Evolutionary conservation across 2,797 vertebrate genomes (phyloP), one percentile per base, ranked within the genome.

Genomic region (Limosa lapponica): DNA sequence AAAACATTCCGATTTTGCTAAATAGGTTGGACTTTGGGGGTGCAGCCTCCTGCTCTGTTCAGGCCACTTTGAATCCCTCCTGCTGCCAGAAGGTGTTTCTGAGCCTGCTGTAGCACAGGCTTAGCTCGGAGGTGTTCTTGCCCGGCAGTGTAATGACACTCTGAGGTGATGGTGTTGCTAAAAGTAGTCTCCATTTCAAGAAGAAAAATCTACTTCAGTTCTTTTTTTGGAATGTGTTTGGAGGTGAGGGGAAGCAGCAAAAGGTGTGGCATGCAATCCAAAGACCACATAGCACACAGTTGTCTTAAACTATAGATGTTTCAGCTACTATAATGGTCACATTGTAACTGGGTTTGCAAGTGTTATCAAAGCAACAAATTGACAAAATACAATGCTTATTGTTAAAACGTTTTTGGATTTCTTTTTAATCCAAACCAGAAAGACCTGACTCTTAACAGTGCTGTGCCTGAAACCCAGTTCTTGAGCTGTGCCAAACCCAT

Each of bases 381-480:
- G 30, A 69, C 30, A 64, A 69, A 85, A 92, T 30, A 36, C 34
- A 71, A 2, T 43, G n/a, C 10, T 75, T 87, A 34, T 65, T 72
- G 41, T 78, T 82, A 57, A 58, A 36, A 32, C 12, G 14, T 23
- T 30, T 14, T 36, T 24, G 0, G 0, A 28, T 74, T 93, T 78
- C 22, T 86, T 81, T 36, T 88, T 90, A 36, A 90, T 88, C 32
- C 30, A 27, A 30, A 84, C n/a, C 61, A 83, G 72, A 74, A 91
- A 30, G 37, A 86, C 61, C 52, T 61, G 52, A 57, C 37, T 74
- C 34, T 54, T 57, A 28, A 10, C 23, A 81, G 41, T 41, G 61
- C 30, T 54, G 46, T 84, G 75, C 65, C 69, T 78, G 61, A 90
- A 93, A 59, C 44, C 51, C 37, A 25, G 28, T 46, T 77, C 87